Percentiles rank a stretch among this genome's conserved stretches.
phyloP scores from a whole-genome alignment of 2,113 vertebrate species.

The Microcebus ravelobensis region DNA sequence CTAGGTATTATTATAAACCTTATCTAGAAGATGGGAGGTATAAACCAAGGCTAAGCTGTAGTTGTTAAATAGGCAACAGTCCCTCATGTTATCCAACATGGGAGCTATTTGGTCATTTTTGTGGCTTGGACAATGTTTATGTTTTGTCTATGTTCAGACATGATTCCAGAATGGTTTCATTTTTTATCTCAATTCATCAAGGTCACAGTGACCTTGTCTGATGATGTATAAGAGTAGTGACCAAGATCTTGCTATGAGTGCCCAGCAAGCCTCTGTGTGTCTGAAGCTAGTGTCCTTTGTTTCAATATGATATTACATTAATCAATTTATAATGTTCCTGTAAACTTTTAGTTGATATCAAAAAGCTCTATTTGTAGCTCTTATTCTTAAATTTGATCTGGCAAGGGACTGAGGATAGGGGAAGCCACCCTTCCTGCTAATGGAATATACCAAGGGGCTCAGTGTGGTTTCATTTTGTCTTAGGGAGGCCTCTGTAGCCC shows the following conservation, averaged over 20 bases:
- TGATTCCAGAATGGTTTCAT: not conserved
- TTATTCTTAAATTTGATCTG: not conserved
- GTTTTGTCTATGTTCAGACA: not conserved
- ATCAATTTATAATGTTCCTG: not conserved
- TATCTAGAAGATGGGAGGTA: not conserved
- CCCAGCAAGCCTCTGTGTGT: accelerated
- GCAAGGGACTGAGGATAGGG: no score
- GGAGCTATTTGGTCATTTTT: not conserved
- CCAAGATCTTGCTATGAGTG: not conserved
- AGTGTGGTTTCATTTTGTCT: no score
- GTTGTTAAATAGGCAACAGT: not conserved
- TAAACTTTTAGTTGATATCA: not conserved
- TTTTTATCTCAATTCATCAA: not conserved
- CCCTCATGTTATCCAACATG: no score
- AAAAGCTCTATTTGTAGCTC: not conserved
- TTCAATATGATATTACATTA: not conserved
- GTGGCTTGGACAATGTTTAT: not conserved
- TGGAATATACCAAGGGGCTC: no score
- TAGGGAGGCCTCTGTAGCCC: no score
- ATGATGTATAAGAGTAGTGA: not conserved
- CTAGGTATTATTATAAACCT: not conserved
- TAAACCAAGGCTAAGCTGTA: not conserved
- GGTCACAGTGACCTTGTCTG: not conserved
- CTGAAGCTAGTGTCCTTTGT: not conserved
- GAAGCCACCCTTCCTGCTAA: no score